A percentile compares a stretch with the other conserved stretches of the same genome.
Conservation (phyloP, 2,797 vertebrate genomes). For the Iguana delicatissima region DNA sequence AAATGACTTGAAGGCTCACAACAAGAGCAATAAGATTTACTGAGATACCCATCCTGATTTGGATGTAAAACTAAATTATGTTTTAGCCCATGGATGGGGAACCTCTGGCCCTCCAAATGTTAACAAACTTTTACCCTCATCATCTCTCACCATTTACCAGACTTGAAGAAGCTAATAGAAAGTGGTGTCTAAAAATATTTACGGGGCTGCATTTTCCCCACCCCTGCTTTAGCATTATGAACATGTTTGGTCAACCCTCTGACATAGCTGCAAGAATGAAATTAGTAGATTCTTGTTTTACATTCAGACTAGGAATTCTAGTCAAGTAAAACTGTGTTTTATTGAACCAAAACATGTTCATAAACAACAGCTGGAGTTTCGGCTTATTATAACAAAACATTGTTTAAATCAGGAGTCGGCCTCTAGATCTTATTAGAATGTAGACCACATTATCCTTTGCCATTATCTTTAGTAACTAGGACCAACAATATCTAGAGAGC, state of each 20-base stretch:
- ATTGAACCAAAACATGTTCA: neutral
- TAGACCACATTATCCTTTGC: neutral
- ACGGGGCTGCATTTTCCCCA: neutral
- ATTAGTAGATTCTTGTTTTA: too few species aligned
- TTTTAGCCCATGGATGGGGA: neutral
- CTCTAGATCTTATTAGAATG: neutral
- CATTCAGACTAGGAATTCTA: neutral
- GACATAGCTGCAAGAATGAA: neutral
- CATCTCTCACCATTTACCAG: neutral
- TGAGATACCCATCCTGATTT: neutral
- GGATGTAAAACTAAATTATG: neutral
- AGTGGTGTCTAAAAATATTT: neutral
- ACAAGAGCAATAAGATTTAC: too few species aligned
- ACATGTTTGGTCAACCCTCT: neutral
- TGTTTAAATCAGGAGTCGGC: neutral
- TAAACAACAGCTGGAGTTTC: neutral
- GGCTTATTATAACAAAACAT: neutral
- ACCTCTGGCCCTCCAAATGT: neutral
- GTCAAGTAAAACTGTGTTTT: neutral
- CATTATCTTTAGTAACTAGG: neutral
- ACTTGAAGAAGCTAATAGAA: neutral
- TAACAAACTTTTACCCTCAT: neutral
- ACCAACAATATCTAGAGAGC: neutral
- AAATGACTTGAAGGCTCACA: too few species aligned
- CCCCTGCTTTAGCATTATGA: neutral